Percentiles rank a stretch among this genome's conserved stretches.
Conservation (phyloP, 2,113 vertebrate genomes). For the Procapra przewalskii region DNA sequence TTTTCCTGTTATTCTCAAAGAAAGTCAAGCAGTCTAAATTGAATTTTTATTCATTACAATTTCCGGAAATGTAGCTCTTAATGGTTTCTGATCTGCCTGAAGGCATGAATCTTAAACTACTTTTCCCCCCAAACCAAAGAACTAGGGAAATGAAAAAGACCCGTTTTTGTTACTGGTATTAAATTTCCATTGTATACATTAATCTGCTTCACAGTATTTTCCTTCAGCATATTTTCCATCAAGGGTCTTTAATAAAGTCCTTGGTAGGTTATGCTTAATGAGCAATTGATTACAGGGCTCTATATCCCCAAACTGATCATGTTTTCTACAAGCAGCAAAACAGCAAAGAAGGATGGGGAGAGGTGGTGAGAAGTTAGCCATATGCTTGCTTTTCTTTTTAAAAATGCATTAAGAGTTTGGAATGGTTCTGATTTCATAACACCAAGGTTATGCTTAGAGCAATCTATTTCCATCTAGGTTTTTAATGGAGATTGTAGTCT, state of each 20-base stretch:
- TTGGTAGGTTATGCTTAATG: slow-evolving; percentile 41
- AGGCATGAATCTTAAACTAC: slow-evolving; percentile 77
- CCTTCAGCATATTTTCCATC: slow-evolving; percentile 49
- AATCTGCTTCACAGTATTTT: slow-evolving; percentile 51
- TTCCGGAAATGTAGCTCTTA: slow-evolving; percentile 83
- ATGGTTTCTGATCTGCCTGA: slow-evolving; percentile 82
- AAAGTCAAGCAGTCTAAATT: slow-evolving; percentile 77
- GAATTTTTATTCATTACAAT: slow-evolving; percentile 82
- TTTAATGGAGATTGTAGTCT: background rate
- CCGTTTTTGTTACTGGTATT: slow-evolving; percentile 18
- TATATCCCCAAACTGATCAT: slow-evolving; percentile 23
- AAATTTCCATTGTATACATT: slow-evolving; percentile 57
- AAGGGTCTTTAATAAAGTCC: slow-evolving; percentile 61
- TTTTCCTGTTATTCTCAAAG: slow-evolving; percentile 73
- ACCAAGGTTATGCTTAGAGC: background rate
- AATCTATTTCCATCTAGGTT: slow-evolving; percentile 14
- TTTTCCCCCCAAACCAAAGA: slow-evolving; percentile 51
- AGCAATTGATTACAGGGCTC: slow-evolving; percentile 51
- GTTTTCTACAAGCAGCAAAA: slow-evolving; percentile 24
- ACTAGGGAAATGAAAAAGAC: slow-evolving; percentile 52
- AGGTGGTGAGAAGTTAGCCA: background rate
- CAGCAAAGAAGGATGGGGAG: background rate
- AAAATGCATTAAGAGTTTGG: background rate
- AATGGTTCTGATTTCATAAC: background rate
- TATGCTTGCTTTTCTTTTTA: slow-evolving; percentile 1